These are phyloP conservation scores for Meteorus cinctellus DNA, from an alignment of 2,888 invertebrate species.

Conservation along the genomic window DNA sequence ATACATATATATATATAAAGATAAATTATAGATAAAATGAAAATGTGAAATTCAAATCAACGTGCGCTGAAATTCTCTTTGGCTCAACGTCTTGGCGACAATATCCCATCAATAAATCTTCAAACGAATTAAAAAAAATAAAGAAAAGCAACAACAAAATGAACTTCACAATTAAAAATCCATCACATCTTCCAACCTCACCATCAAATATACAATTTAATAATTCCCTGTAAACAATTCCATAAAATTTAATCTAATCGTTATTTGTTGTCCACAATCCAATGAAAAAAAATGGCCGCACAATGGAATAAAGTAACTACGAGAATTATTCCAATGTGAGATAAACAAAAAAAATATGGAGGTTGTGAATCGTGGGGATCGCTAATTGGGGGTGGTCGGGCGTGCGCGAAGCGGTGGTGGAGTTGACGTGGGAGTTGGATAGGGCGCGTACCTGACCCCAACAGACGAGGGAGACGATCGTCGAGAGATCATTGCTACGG, in stretches of 20 bases:
- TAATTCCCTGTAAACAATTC: background rate
- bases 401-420: constrained; percentile 60
- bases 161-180: background rate
- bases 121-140: background rate
- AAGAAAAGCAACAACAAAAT: constrained; percentile 7
- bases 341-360: constrained; percentile 34
- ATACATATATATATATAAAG: background rate
- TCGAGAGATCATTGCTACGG: constrained; percentile 65
- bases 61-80: constrained; percentile 19
- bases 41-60: constrained; percentile 2
- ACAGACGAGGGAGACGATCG: constrained; percentile 68
- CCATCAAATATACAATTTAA: too few species aligned
- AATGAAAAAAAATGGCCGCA: constrained; percentile 15
- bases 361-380: constrained; percentile 44
- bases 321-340: constrained; percentile 27
- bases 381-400: constrained; percentile 66
- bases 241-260: background rate
- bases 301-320: background rate
- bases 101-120: background rate
- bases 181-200: background rate
- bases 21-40: constrained; percentile 1
- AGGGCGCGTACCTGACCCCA: constrained; percentile 68
- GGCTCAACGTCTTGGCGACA: constrained; percentile 15
- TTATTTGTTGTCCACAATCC: background rate
- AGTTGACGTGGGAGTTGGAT: constrained; percentile 66